A percentile compares a stretch with the other conserved stretches of the same genome.
phyloP scores from a whole-genome alignment of 2,797 vertebrate species.

The Megalops cyprinoides region DNA sequence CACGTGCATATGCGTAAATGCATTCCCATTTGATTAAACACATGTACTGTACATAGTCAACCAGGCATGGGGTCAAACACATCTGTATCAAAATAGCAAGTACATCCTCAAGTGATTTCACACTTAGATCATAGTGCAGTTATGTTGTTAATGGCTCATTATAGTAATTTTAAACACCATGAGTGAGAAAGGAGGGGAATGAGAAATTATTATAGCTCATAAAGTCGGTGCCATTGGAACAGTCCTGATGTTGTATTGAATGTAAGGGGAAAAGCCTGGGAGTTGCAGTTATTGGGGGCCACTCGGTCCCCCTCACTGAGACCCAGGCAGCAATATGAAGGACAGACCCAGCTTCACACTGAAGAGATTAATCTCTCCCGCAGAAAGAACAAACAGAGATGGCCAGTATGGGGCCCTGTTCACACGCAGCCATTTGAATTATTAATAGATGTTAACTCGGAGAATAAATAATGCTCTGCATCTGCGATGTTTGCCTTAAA shows the following conservation, averaged over 20 bases:
- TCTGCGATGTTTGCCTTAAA: conserved; percentile 27
- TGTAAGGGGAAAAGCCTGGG: neutral
- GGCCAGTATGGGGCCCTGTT: neutral
- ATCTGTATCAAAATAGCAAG: neutral
- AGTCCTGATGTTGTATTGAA: neutral
- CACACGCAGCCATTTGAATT: conserved; percentile 31
- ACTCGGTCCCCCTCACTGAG: conserved; percentile 32
- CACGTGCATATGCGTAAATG: neutral
- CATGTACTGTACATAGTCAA: neutral
- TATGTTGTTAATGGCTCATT: neutral
- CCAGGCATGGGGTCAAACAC: neutral
- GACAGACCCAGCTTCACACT: conserved; percentile 24
- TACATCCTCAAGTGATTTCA: neutral
- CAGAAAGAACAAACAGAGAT: conserved; percentile 40
- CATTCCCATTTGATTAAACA: neutral
- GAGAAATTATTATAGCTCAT: neutral
- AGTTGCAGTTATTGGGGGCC: too few relatives aligned
- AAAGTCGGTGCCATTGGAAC: neutral
- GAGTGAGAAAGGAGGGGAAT: neutral
- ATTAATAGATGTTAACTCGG: conserved; percentile 9
- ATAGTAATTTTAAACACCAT: neutral
- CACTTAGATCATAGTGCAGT: neutral
- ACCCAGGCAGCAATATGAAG: conserved; percentile 40
- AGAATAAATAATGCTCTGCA: neutral
- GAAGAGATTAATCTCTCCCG: neutral